Base-by-base conservation (phyloP, 2,797 vertebrate genomes). In the Parauchenoglanis punctatus region DNA sequence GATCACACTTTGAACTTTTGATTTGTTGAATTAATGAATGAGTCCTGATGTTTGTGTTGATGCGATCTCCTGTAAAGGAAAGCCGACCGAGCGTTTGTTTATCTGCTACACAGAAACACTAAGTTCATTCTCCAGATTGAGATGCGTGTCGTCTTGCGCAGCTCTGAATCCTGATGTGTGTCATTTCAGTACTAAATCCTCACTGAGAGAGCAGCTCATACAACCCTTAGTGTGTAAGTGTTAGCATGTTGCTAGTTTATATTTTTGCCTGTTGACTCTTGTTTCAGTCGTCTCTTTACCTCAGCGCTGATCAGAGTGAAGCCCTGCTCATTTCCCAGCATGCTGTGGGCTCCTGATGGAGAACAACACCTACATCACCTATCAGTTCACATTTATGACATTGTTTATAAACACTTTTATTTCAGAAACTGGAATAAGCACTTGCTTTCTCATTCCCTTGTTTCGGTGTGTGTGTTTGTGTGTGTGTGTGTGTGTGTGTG, bases 381-480 rank as follows among this genome's bases (percentile, higher is more conserved):
- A 56, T 6, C 44, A 75, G 23, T 52, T 15, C 25, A 25, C 0
- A 0, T 25, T 52, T 2, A n/a, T 75, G 25, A n/a, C 25, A 46
- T 7, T 72, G 44, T 40, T 44, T 17, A 68, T 7, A 3, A 68
- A 13, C 5, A 7, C 3, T 12, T 54, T 35, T 40, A 59, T 58
- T 35, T 58, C 3, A 56, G 89, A 82, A 80, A n/a, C 8, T 0
- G 44, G n/a, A n/a, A 52, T 11, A 63, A 83, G 10, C 7, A 3
- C 31, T 67, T 0, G 12, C 59, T 65, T 13, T 63, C 2, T 82
- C 25, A 65, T 49, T 67, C 44, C 4, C 59, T 6, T 68, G 23
- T 65, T 11, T 7, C 1, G 65, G 40, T 83, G 81, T 82, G 81
- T 82, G 85, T 89, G 87, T 23, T 67, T 85, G 87, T 85, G 85